Evolutionary conservation across 2,797 vertebrate species (phyloP).

Genomic region (Tiaroga cobitis): DNA sequence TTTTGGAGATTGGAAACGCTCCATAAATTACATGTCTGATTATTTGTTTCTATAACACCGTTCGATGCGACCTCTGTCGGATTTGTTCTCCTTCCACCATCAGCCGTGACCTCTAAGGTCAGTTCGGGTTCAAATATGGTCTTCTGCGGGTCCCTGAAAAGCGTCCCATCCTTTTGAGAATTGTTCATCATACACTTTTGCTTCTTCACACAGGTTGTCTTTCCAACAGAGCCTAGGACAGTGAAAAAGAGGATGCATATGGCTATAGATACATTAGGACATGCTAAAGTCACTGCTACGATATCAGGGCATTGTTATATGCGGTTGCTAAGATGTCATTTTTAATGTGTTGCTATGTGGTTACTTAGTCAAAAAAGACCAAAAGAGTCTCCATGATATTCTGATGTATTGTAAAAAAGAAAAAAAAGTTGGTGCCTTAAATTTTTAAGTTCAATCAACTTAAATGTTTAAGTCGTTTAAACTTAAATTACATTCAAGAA

Average conservation of each 20-base stretch:
- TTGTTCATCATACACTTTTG: conserved; percentile 68
- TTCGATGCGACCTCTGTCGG: not conserved
- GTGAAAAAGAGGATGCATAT: not conserved
- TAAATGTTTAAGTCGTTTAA: not conserved
- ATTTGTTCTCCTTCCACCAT: not conserved
- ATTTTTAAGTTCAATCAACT: too few relatives aligned
- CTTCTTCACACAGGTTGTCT: conserved; percentile 81
- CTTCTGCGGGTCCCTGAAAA: conserved; percentile 1
- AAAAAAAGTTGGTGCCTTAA: too few relatives aligned
- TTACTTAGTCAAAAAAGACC: not conserved
- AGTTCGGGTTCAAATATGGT: not conserved
- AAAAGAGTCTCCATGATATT: not conserved
- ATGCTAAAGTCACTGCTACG: not conserved
- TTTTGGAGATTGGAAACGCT: conserved; percentile 63
- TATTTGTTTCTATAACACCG: conserved; percentile 29
- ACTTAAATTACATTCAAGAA: not conserved
- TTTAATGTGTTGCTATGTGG: not conserved
- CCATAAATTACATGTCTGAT: conserved; percentile 75
- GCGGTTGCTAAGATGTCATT: not conserved
- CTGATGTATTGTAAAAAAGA: not conserved
- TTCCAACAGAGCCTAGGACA: conserved; percentile 19
- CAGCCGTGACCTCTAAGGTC: conserved; percentile 9
- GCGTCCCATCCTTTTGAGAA: conserved; percentile 18
- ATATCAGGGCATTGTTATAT: not conserved
- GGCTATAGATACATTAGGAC: not conserved